These are phyloP conservation scores for Nyctalus aviator DNA, from an alignment of 2,797 vertebrate genomes.

Conservation along the genomic window DNA sequence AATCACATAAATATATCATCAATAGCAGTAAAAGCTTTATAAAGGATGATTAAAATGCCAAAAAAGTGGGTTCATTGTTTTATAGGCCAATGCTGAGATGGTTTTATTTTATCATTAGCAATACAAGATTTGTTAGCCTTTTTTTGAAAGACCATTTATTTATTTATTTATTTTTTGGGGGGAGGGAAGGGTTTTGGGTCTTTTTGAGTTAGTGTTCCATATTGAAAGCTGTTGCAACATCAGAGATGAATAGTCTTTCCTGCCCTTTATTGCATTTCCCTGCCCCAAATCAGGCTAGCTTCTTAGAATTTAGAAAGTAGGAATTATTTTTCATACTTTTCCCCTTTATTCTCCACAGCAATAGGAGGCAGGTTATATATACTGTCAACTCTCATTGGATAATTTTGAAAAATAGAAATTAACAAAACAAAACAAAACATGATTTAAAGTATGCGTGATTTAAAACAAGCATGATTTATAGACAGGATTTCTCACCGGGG, in stretches of 20 bases:
- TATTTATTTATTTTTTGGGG: background rate
- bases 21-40: background rate
- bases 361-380: background rate
- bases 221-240: background rate
- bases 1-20: background rate
- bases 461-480: background rate
- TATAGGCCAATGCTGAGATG: background rate
- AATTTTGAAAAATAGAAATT: conserved; percentile 7
- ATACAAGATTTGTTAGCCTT: background rate
- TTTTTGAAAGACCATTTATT: background rate
- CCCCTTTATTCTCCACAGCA: background rate
- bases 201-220: background rate
- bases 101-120: conserved; percentile 51
- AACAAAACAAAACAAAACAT: background rate
- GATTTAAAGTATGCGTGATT: background rate
- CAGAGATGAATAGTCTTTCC: background rate
- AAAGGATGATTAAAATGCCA: conserved; percentile 13
- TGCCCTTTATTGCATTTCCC: no score
- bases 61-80: background rate
- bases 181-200: background rate
- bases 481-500: conserved; percentile 82
- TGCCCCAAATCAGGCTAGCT: background rate
- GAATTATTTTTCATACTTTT: background rate
- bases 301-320: background rate
- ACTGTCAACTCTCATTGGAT: background rate